These are phyloP conservation scores for Cyanoderma ruficeps DNA, from an alignment of 2,113 vertebrate genomes.

Conservation along the genomic window DNA sequence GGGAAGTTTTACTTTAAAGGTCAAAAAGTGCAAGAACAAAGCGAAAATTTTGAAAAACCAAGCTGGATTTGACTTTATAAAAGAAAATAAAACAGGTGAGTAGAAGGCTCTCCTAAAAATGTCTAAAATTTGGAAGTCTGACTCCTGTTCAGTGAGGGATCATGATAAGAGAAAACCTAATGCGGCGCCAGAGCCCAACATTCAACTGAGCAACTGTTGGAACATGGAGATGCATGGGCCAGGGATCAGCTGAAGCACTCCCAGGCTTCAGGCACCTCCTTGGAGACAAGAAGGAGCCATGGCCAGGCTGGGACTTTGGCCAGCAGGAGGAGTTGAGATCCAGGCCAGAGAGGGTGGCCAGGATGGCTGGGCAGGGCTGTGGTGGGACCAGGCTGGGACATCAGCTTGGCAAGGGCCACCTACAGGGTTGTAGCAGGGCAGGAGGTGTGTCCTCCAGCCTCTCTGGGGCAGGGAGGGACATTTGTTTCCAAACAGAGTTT, in stretches of 20 bases:
- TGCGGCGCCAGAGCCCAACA: background rate
- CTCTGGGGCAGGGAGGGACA: background rate
- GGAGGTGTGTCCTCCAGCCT: background rate
- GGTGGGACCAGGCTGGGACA: background rate
- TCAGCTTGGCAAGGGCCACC: background rate
- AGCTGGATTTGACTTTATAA: background rate
- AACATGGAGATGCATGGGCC: background rate
- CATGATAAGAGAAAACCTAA: background rate
- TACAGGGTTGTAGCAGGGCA: fast-evolving
- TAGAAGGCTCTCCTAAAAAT: background rate
- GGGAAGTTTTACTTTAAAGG: background rate
- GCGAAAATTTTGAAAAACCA: background rate
- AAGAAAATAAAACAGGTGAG: conserved; percentile 4
- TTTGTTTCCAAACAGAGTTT: background rate
- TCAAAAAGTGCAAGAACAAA: conserved; percentile 13
- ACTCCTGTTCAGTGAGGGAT: background rate
- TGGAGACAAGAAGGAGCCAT: background rate
- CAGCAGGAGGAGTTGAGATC: too few relatives aligned
- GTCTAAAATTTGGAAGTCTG: background rate
- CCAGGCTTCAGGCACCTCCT: background rate
- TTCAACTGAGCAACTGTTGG: background rate
- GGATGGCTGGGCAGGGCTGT: background rate
- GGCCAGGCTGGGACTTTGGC: background rate
- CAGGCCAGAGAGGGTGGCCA: fast-evolving
- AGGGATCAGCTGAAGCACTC: background rate